Conservation (phyloP, 2,888 invertebrate genomes). For the Acheta domesticus region DNA sequence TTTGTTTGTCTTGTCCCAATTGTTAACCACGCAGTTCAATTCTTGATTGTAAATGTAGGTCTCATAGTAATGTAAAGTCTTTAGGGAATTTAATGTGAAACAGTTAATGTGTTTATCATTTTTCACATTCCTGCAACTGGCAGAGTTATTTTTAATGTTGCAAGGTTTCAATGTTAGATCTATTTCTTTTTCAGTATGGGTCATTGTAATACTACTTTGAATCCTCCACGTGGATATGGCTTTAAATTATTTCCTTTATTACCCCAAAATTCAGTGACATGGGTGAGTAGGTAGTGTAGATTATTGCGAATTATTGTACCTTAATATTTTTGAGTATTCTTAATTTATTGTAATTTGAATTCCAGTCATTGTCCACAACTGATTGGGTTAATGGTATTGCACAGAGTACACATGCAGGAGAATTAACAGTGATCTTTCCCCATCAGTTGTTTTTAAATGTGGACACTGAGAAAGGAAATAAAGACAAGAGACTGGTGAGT, state of each 20-base stretch:
- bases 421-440: constrained; percentile 50
- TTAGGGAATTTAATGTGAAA: no score
- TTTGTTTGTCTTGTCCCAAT: no score
- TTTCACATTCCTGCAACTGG: no score
- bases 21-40: no score
- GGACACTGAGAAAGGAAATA: constrained; percentile 35
- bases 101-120: no score
- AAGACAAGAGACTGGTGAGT: constrained; percentile 35
- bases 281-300: constrained; percentile 41
- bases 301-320: neutral
- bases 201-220: constrained; percentile 45
- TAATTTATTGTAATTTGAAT: neutral
- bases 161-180: no score
- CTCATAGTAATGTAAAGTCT: no score
- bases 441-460: constrained; percentile 43
- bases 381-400: constrained; percentile 54
- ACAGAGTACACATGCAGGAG: constrained; percentile 53
- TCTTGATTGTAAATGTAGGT: no score
- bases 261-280: constrained; percentile 48
- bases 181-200: constrained; percentile 41
- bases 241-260: constrained; percentile 45
- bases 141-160: no score
- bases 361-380: constrained; percentile 47
- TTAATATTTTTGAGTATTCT: neutral
- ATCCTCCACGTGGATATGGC: constrained; percentile 46